phyloP scores from a whole-genome alignment of 2,888 invertebrate genomes.

The Endomychus coccineus region DNA sequence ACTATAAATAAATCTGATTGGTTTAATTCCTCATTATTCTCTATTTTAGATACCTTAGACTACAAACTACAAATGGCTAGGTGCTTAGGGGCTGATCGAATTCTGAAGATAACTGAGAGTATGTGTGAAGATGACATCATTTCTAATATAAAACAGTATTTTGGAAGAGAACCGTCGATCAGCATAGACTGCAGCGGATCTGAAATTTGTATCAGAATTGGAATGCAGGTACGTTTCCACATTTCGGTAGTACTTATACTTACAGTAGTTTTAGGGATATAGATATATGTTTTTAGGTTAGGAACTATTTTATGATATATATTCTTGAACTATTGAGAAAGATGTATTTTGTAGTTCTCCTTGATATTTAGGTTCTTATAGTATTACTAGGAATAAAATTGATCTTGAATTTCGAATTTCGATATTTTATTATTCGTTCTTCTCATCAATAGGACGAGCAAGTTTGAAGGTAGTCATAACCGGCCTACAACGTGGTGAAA shows the following conservation, averaged over 20 bases:
- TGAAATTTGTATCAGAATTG: constrained; percentile 62
- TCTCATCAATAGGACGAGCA: too few relatives aligned
- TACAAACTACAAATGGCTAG: constrained; percentile 65
- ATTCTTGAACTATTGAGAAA: too few relatives aligned
- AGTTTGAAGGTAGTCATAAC: too few relatives aligned
- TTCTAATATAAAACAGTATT: constrained; percentile 47
- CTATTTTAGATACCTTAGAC: constrained; percentile 52
- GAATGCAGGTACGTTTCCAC: constrained; percentile 53
- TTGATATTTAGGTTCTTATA: too few relatives aligned
- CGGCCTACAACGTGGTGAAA: too few relatives aligned
- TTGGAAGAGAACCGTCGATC: constrained; percentile 57
- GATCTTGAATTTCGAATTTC: too few relatives aligned
- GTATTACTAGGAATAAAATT: too few relatives aligned
- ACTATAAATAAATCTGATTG: constrained; percentile 5
- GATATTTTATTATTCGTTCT: too few relatives aligned
- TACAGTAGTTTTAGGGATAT: too few relatives aligned
- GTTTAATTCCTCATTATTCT: constrained; percentile 1
- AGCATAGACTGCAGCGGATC: constrained; percentile 81
- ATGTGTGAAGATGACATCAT: constrained; percentile 50
- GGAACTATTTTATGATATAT: too few relatives aligned
- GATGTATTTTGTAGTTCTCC: too few relatives aligned
- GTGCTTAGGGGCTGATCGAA: constrained; percentile 62
- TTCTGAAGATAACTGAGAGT: constrained; percentile 49
- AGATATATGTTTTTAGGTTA: too few relatives aligned
- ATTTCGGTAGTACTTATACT: constrained; percentile 2